These are phyloP conservation scores for Rousettus madagascariensis DNA, from an alignment of 2,797 vertebrate species.

Conservation along the genomic window DNA sequence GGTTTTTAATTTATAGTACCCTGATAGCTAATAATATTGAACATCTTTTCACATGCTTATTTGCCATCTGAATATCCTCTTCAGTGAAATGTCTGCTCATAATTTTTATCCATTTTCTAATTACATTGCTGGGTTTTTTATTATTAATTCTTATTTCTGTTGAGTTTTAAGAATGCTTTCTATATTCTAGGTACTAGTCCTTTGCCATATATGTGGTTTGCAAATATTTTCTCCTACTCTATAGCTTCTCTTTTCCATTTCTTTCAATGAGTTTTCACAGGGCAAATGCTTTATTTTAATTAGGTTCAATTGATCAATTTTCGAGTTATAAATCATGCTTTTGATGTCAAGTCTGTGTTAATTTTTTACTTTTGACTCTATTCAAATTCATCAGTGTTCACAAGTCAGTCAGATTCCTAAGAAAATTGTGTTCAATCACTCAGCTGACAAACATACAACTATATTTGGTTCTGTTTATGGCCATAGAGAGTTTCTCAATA, in stretches of 20 bases:
- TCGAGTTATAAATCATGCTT: conserved; percentile 3
- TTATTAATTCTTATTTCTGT: not conserved
- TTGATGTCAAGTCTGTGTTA: not conserved
- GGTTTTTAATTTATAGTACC: not conserved
- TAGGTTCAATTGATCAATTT: conserved; percentile 1
- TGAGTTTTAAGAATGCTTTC: conserved; percentile 29
- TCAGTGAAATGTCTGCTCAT: not conserved
- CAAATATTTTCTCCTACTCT: not conserved
- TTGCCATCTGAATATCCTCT: not conserved
- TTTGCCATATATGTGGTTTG: not conserved
- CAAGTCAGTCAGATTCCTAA: conserved; percentile 16
- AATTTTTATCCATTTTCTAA: not conserved
- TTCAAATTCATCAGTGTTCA: not conserved
- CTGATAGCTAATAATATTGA: not conserved
- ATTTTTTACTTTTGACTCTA: conserved; percentile 12
- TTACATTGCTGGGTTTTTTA: not conserved
- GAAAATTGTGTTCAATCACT: not conserved
- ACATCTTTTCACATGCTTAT: not conserved
- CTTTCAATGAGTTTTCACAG: not conserved
- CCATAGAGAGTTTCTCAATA: not conserved
- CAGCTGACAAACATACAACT: conserved; percentile 3
- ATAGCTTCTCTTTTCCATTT: not conserved
- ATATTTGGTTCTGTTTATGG: not conserved
- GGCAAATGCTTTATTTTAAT: conserved; percentile 16
- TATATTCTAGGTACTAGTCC: not conserved